phyloP scores from a whole-genome alignment of 2,797 vertebrate species.

The Lophura swinhoii region DNA sequence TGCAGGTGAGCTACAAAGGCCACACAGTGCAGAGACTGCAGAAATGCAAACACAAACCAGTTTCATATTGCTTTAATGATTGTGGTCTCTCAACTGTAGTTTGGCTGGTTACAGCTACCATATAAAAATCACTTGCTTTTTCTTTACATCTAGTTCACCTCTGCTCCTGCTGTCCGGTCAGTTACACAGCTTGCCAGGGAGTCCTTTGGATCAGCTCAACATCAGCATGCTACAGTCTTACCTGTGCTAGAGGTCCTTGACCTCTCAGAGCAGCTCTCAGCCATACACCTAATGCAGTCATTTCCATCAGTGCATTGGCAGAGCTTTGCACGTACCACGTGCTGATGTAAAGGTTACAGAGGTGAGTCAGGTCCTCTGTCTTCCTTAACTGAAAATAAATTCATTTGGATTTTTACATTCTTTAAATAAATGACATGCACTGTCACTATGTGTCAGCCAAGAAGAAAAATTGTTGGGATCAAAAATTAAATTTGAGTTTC shows the following conservation, averaged over 20 bases:
- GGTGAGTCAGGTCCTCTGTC: neutral
- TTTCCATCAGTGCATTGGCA: neutral
- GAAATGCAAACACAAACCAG: neutral
- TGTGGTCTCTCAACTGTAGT: neutral
- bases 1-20: neutral
- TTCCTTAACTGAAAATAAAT: neutral
- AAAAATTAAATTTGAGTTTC: neutral
- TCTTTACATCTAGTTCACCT: neutral
- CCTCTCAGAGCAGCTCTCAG: neutral
- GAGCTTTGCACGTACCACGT: accelerated
- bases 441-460: neutral
- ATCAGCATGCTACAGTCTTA: neutral
- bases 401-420: neutral
- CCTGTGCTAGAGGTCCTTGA: neutral
- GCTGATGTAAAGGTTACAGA: neutral
- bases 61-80: neutral
- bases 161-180: neutral
- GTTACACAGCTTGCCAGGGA: neutral
- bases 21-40: neutral
- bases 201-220: neutral
- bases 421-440: neutral
- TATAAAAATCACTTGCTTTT: neutral
- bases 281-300: neutral
- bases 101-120: neutral
- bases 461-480: neutral